Evolutionary conservation across 2,888 invertebrate genomes (phyloP).

Genomic region (Pherbina coryleti): DNA sequence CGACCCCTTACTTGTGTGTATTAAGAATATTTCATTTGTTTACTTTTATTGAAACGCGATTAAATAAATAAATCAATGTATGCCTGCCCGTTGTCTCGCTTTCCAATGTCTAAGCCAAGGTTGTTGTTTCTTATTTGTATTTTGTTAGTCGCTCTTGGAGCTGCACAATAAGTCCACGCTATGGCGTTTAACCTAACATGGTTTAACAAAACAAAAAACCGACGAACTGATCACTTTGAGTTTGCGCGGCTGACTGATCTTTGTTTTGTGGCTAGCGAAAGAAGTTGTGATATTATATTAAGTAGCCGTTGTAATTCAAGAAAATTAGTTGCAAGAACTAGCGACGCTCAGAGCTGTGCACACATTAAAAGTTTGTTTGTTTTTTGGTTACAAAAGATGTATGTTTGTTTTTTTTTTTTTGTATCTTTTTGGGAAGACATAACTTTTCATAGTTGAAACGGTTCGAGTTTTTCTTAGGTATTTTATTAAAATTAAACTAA

Average conservation of each 20-base stretch:
- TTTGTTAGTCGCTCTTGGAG: not conserved
- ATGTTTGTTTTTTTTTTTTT: no score
- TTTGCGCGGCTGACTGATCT: constrained; percentile 32
- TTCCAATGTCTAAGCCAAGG: not conserved
- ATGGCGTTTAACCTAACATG: not conserved
- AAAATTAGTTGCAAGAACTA: constrained; percentile 5
- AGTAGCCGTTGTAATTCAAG: constrained; percentile 14
- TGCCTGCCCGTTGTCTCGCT: not conserved
- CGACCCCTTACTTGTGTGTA: not conserved
- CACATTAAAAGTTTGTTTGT: no score
- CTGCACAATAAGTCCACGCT: not conserved
- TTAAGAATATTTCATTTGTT: not conserved
- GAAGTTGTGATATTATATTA: constrained; percentile 19
- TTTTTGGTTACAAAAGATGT: no score
- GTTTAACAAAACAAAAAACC: not conserved
- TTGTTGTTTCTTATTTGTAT: constrained; percentile 16
- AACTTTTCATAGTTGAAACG: no score
- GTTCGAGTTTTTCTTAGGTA: no score
- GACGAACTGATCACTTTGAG: constrained; percentile 34
- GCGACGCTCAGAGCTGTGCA: no score
- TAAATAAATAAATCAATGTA: not conserved
- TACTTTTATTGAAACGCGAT: not conserved
- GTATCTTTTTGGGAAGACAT: no score
- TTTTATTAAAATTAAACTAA: no score
- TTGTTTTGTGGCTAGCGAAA: constrained; percentile 20